phyloP scores from a whole-genome alignment of 2,888 invertebrate genomes.

The Andricus curvator region DNA sequence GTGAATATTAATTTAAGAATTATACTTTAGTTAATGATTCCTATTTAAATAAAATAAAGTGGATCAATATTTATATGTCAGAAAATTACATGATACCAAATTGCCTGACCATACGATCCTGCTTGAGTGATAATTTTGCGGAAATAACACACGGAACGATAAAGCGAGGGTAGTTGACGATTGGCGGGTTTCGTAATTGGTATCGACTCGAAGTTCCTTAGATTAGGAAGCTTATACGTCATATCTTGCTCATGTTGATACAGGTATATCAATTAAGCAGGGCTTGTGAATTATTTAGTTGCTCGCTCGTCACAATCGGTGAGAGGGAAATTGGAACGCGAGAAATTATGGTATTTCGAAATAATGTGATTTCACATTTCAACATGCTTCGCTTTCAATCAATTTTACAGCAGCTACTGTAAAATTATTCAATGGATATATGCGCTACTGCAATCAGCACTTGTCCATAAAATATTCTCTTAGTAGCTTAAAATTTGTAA shows the following conservation, averaged over 20 bases:
- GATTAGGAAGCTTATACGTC: slow-evolving; percentile 32
- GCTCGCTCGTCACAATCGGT: slow-evolving; percentile 60
- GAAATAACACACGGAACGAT: slow-evolving; percentile 39
- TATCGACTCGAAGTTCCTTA: slow-evolving; percentile 39
- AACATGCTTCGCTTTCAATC: slow-evolving; percentile 28
- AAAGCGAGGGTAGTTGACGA: slow-evolving; percentile 5
- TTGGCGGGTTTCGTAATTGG: slow-evolving; percentile 39
- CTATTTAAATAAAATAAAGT: slow-evolving; percentile 1
- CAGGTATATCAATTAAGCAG: slow-evolving; percentile 61
- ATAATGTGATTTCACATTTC: slow-evolving; percentile 44
- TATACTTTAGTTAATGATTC: background rate
- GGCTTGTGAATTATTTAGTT: slow-evolving; percentile 60
- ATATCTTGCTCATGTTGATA: slow-evolving; percentile 43
- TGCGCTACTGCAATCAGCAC: background rate
- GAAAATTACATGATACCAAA: background rate
- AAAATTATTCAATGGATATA: slow-evolving; percentile 29
- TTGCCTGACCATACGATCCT: background rate
- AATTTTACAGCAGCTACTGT: slow-evolving; percentile 14
- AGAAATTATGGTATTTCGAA: slow-evolving; percentile 48
- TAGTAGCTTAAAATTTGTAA: background rate
- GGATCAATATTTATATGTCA: background rate
- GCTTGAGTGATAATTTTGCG: background rate
- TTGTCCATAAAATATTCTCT: slow-evolving; percentile 22
- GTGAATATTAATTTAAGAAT: background rate
- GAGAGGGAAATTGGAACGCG: slow-evolving; percentile 52